Base-by-base conservation (phyloP, 2,113 vertebrate species). In the Tympanuchus pallidicinctus region DNA sequence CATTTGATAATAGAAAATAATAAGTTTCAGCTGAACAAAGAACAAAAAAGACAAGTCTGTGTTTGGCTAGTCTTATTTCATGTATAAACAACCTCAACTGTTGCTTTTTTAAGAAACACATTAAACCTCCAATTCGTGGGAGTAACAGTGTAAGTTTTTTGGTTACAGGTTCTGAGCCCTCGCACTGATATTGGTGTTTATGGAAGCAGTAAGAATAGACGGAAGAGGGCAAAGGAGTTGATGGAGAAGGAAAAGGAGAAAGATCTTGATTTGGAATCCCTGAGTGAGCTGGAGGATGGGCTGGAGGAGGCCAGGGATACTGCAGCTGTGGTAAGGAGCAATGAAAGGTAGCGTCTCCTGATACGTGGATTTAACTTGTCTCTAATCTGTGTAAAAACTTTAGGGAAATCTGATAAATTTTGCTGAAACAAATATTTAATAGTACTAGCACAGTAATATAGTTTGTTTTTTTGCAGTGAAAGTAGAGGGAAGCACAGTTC, bases 111-210 rank as follows among this genome's bases (percentile, higher is more conserved):
- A 48, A 72, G 36, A 40, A 83, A 25, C 9, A 10, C 6, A 40
- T 34, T 25, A 72, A 77, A 74, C 43, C 16, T 50, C 7, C 40
- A 10, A 2, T 81, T 71, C 71, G 64, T 24, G 64, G 18, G 40
- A 75, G 13, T 30, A 13, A 50, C n/a, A 54, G 61, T 63, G 1
- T 19, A 13, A 30, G 8, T 75, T 88, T 64, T 25, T 67, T 95
- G 80, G 0, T 96, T 93, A 4, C 88, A 99, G 99, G 99, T 99
- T n/a, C 97, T 99, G 40, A 99, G 99, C 93, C 99, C 99, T 5
- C 98, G 99, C 1, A 98, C 97, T 36, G 99, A 99, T 89, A 99
- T 99, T n/a, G 99, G 99, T 3, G 96, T 99, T 61, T 99, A 99
- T 16, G 99, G 99, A 24, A 99, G 98, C 97, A 99, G 99, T 86